Conservation (phyloP, 2,797 vertebrate species). For the Spinibarbus caldwelli region DNA sequence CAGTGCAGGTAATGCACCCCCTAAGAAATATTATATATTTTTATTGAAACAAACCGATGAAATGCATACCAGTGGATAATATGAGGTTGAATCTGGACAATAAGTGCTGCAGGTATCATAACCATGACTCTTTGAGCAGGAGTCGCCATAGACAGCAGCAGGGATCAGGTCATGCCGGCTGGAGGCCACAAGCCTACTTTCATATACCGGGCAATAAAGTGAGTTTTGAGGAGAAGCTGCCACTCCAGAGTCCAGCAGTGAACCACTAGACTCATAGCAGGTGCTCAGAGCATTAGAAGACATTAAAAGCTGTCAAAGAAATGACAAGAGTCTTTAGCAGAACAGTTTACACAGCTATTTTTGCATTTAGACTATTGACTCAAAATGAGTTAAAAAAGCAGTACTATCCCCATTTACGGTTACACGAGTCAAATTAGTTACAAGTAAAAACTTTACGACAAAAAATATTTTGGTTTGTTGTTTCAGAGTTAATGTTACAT, state of each 20-base stretch:
- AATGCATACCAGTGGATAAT: conserved; percentile 89
- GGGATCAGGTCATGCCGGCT: conserved; percentile 88
- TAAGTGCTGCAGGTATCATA: conserved; percentile 89
- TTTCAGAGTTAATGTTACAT: not conserved
- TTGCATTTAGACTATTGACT: not conserved
- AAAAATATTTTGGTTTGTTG: not conserved
- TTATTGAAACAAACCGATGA: not conserved
- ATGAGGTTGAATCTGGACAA: conserved; percentile 84
- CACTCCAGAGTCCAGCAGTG: conserved; percentile 77
- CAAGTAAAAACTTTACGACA: not conserved
- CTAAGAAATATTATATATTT: not conserved
- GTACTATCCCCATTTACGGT: not conserved
- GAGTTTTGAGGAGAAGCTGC: conserved; percentile 83
- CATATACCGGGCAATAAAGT: conserved; percentile 86
- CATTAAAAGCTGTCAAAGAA: conserved; percentile 87
- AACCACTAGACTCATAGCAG: conserved; percentile 86
- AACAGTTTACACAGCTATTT: not conserved
- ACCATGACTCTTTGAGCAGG: conserved; percentile 85
- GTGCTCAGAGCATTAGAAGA: conserved; percentile 85
- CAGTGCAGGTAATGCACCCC: not conserved
- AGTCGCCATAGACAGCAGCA: conserved; percentile 84
- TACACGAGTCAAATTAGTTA: not conserved
- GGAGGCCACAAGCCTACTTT: conserved; percentile 87
- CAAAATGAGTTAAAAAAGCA: not conserved
- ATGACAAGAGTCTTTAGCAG: not conserved